Conservation (phyloP, 2,888 invertebrate genomes). For the Incurvaria masculella region DNA sequence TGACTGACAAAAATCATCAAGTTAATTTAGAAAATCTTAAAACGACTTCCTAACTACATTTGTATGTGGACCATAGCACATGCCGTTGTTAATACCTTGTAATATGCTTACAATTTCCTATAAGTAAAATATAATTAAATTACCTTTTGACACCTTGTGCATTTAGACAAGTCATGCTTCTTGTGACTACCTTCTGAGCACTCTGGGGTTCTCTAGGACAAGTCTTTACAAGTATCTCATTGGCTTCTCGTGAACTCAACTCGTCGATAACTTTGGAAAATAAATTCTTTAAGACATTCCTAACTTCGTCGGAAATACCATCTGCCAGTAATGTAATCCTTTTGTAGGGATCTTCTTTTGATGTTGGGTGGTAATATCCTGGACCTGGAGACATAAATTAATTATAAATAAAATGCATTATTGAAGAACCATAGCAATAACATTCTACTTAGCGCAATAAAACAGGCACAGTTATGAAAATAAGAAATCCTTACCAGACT, state of each 20-base stretch:
- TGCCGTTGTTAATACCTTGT: no score
- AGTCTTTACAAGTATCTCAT: constrained; percentile 75
- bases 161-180: constrained; percentile 32
- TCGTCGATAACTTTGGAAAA: constrained; percentile 67
- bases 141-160: constrained; percentile 39
- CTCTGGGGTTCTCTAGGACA: constrained; percentile 59
- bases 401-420: no score
- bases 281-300: constrained; percentile 60
- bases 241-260: constrained; percentile 71
- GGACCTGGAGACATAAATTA: constrained; percentile 31
- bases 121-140: no score
- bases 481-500: constrained; percentile 28
- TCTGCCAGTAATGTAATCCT: constrained; percentile 77
- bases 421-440: no score
- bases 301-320: constrained; percentile 62
- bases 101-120: no score
- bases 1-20: no score
- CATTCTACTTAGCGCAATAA: no score
- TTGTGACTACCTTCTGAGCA: constrained; percentile 39
- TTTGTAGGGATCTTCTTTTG: constrained; percentile 64
- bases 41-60: no score
- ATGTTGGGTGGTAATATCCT: constrained; percentile 57
- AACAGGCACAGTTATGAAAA: no score
- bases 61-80: no score
- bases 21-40: no score